phyloP scores from a whole-genome alignment of 2,797 vertebrate species.

The Gadopsis bispinosus region DNA sequence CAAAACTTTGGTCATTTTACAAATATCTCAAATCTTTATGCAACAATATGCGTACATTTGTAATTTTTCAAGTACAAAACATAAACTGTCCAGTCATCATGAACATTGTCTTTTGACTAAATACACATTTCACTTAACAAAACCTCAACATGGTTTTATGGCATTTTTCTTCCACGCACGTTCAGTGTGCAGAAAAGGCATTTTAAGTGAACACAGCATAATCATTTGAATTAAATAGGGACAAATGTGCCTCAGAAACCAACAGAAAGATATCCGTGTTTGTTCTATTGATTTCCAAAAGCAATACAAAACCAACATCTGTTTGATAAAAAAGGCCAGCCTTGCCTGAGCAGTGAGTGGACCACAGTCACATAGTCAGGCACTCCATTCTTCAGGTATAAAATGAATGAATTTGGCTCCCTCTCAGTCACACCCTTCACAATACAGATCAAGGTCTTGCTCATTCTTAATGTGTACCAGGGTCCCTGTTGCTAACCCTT shows the following conservation, averaged over 20 bases:
- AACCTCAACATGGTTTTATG: slow-evolving; percentile 45
- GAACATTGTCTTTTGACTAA: slow-evolving; percentile 17
- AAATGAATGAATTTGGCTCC: slow-evolving; percentile 40
- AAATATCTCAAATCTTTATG: slow-evolving; percentile 41
- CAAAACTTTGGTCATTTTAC: slow-evolving; percentile 80
- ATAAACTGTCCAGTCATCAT: slow-evolving; percentile 23
- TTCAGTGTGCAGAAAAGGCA: slow-evolving; percentile 40
- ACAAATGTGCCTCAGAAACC: slow-evolving; percentile 44
- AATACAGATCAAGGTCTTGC: slow-evolving; percentile 1
- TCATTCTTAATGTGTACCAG: slow-evolving; percentile 14
- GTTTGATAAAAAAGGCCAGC: slow-evolving; percentile 43
- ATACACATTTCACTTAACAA: slow-evolving; percentile 29
- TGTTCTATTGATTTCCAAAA: slow-evolving; percentile 38
- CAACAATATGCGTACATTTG: slow-evolving; percentile 40
- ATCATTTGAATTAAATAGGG: slow-evolving; percentile 31
- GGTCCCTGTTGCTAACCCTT: slow-evolving; percentile 33
- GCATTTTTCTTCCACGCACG: slow-evolving; percentile 38
- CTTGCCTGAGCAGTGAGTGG: slow-evolving; percentile 66
- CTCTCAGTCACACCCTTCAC: slow-evolving; percentile 9
- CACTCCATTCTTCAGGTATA: slow-evolving; percentile 40
- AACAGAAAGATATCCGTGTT: slow-evolving; percentile 31
- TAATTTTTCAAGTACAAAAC: slow-evolving; percentile 60
- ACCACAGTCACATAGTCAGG: slow-evolving; percentile 38
- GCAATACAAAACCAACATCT: slow-evolving; percentile 36
- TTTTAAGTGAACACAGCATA: slow-evolving; percentile 46